Evolutionary conservation across 2,888 invertebrate species (phyloP).

Genomic region (Xestia c-nigrum): DNA sequence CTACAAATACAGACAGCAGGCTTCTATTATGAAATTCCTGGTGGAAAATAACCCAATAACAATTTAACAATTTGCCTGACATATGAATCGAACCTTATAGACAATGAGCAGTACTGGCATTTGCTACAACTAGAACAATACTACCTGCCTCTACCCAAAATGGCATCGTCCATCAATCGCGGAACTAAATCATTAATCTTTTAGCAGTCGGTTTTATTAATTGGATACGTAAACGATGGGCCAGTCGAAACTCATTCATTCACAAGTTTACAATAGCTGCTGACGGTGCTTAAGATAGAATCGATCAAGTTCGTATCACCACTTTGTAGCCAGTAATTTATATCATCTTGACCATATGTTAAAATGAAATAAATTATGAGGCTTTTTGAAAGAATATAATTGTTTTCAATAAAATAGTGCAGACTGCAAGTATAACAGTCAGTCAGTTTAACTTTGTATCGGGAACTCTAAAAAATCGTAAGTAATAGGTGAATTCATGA

Average conservation of each 20-base stretch:
- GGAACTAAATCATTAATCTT: conserved; percentile 17
- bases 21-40: background rate
- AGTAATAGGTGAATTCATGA: conserved; percentile 19
- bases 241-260: background rate
- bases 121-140: background rate
- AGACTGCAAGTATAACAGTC: background rate
- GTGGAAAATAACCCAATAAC: background rate
- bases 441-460: conserved; percentile 14
- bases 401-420: background rate
- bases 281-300: background rate
- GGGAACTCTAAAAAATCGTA: background rate
- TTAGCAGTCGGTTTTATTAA: background rate
- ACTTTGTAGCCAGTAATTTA: background rate
- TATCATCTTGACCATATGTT: background rate
- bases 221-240: background rate
- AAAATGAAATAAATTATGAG: background rate
- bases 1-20: background rate
- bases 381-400: background rate
- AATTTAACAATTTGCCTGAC: background rate
- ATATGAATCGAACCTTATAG: background rate
- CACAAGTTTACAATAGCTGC: background rate
- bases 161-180: conserved; percentile 14
- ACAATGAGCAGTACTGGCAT: background rate
- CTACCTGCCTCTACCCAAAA: background rate
- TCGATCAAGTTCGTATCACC: background rate